Evolutionary conservation across 2,797 vertebrate genomes (phyloP), one percentile per base, ranked within the genome.

Genomic region (Graptemys geographica): DNA sequence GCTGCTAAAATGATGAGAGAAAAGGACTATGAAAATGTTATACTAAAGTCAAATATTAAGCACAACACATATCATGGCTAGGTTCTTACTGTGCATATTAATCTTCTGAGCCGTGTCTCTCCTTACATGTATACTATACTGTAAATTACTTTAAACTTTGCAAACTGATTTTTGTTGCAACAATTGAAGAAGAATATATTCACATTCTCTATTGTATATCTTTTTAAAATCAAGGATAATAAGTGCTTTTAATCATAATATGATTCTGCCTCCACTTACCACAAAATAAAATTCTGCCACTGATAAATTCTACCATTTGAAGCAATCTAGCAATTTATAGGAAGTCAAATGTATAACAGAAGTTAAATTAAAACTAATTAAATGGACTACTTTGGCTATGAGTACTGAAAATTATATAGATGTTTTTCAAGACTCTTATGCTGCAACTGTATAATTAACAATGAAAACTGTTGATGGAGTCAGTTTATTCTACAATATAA

Each of bases 401-500:
- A 95, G 85, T 65, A 78, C 16, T 52, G 52, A 95, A 96, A 65
- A 91, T 53, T 56, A 86, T 90, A 95, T 28, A 94, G 51, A 79
- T 21, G 81, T 55, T 96, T 94, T 95, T 92, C 81, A 83, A 90
- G 84, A 62, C 51, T 84, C 47, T 25, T 79, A 91, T 65, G 59
- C 82, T 84, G 83, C 69, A 82, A 88, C 81, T 85, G 31, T 44
- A 16, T 91, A 96, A 95, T 91, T 95, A 96, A 95, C 56, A 87
- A 95, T 88, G 76, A 96, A 97, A 97, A 90, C 49, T 86, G 86
- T 90, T 89, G 79, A 91, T 88, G 89, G 79, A 91, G 53, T 62
- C 87, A 91, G 88, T 88, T 94, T 95, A 81, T 94, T 80, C 84
- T 86, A 92, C 51, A 86, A 33, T 92, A 31, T 92, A 94, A 96